Conservation (phyloP, 2,113 vertebrate species). For the Malurus melanocephalus region DNA sequence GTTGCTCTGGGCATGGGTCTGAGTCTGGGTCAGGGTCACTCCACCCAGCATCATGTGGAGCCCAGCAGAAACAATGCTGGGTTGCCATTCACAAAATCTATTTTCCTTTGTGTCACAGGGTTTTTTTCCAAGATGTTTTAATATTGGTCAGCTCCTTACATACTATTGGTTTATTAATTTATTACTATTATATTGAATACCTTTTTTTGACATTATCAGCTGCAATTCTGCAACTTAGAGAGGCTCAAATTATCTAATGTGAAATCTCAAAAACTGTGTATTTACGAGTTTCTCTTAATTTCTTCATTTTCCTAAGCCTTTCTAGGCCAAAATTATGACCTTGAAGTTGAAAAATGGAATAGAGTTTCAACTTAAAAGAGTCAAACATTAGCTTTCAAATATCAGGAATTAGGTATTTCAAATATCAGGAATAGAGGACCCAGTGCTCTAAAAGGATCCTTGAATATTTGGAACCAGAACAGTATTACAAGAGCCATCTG, state of each 20-base stretch:
- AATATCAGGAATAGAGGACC: neutral
- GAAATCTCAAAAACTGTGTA: neutral
- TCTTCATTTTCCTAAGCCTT: neutral
- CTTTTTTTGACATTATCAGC: neutral
- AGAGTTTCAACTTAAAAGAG: neutral
- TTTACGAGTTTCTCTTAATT: neutral
- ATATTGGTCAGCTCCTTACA: neutral
- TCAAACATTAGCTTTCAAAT: neutral
- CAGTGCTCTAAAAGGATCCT: neutral
- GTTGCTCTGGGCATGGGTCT: neutral
- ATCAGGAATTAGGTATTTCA: neutral
- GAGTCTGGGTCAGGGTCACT: neutral
- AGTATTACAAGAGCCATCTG: neutral
- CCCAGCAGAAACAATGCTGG: neutral
- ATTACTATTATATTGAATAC: neutral
- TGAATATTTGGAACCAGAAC: neutral
- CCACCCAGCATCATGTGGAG: neutral
- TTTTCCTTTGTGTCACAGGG: neutral
- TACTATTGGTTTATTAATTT: neutral
- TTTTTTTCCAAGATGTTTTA: neutral
- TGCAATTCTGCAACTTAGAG: neutral
- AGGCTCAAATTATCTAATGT: neutral
- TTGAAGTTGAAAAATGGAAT: neutral
- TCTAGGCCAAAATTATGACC: neutral
- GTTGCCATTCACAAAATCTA: neutral